Conservation (phyloP, 2,888 invertebrate species). For the Drosophila phalerata region DNA sequence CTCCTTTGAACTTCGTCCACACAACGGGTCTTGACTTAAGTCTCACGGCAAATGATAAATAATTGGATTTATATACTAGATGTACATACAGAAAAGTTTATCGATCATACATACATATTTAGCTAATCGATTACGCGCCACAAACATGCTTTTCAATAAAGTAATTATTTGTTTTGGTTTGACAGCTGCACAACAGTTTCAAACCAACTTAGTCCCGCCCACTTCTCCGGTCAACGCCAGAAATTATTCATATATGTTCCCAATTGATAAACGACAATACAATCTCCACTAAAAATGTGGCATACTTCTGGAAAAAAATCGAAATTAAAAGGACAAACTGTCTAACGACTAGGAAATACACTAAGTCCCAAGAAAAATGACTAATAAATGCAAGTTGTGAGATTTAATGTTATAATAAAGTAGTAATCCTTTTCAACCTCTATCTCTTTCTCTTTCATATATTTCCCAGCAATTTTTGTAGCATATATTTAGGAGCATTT, state of each 20-base stretch:
- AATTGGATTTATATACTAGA: slow-evolving; percentile 5
- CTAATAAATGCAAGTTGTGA: background rate
- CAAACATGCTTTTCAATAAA: slow-evolving; percentile 39
- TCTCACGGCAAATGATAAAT: background rate
- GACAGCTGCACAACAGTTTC: slow-evolving; percentile 34
- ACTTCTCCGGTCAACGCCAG: background rate
- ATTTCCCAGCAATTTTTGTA: background rate
- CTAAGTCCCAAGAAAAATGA: background rate
- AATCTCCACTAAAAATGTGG: slow-evolving; percentile 34
- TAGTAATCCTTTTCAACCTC: background rate
- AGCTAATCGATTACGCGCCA: slow-evolving; percentile 54
- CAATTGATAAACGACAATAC: slow-evolving; percentile 54
- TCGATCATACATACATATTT: slow-evolving; percentile 42
- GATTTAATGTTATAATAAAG: background rate
- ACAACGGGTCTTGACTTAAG: slow-evolving; percentile 13
- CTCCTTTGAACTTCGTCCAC: slow-evolving; percentile 1
- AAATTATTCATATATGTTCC: slow-evolving; percentile 49
- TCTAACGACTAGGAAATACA: background rate
- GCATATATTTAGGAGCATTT: background rate
- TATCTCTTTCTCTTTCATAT: too few species aligned
- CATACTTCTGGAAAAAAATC: slow-evolving; percentile 48
- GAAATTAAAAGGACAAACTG: background rate
- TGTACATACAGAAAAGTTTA: slow-evolving; percentile 22
- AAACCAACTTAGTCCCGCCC: background rate
- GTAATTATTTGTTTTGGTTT: slow-evolving; percentile 47